phyloP scores from a whole-genome alignment of 2,113 vertebrate genomes.

The Glaucidium brasilianum region DNA sequence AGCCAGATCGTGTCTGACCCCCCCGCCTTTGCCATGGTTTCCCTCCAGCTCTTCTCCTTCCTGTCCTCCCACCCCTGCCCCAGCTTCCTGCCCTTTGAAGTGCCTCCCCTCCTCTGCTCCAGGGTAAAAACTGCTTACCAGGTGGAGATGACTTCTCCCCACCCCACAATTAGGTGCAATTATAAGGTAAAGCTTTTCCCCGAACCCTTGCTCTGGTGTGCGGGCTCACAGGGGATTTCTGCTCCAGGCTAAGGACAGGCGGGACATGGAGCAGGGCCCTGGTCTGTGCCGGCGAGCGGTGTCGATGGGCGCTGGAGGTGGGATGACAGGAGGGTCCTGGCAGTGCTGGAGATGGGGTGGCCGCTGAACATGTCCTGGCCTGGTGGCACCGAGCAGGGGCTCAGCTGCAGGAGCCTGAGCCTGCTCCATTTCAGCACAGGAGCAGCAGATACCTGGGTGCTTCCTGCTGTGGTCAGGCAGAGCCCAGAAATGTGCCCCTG shows the following conservation, averaged over 20 bases:
- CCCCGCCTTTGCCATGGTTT: not conserved
- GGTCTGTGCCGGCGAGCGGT: rapidly evolving
- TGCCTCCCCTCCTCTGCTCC: not conserved
- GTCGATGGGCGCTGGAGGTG: not conserved
- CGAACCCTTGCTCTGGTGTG: not conserved
- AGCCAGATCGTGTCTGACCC: not conserved
- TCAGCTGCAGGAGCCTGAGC: not conserved
- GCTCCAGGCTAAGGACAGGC: rapidly evolving
- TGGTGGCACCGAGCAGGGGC: not conserved
- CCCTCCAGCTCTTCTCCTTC: not conserved
- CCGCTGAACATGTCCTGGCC: not conserved
- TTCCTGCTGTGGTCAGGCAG: not conserved
- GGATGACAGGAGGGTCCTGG: not conserved
- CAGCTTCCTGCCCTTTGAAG: conserved; percentile 43
- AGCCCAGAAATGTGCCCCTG: not conserved
- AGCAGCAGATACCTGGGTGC: not conserved
- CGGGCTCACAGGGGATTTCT: rapidly evolving
- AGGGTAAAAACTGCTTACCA: not conserved
- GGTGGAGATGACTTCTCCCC: not conserved
- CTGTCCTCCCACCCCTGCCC: not conserved
- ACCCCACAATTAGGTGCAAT: conserved; percentile 13
- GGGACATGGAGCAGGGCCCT: not conserved
- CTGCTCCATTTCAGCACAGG: not conserved
- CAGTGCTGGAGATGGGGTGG: not conserved
- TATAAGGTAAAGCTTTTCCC: not conserved